phyloP scores from a whole-genome alignment of 2,113 vertebrate genomes.

The Pachycephala philippinensis region DNA sequence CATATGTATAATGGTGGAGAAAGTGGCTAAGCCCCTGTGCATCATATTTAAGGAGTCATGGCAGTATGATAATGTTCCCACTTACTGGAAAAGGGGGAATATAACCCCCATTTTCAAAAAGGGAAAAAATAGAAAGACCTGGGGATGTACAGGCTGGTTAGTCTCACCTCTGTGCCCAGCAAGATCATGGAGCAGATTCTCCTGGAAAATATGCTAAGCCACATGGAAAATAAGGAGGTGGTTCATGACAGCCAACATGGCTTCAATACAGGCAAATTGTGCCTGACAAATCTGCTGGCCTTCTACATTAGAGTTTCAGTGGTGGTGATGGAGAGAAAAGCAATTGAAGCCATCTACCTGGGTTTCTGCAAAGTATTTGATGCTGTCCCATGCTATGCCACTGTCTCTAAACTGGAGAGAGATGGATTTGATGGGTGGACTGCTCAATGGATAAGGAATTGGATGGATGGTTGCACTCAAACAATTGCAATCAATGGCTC shows the following conservation, averaged over 20 bases:
- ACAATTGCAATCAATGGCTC: neutral
- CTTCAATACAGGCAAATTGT: neutral
- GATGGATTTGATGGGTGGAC: neutral
- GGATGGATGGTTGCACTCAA: neutral
- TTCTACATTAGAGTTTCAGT: neutral
- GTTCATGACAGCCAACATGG: neutral
- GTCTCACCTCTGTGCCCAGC: neutral
- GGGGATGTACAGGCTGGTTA: fast-evolving
- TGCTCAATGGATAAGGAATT: neutral
- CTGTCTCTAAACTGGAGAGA: neutral
- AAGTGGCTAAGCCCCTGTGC: neutral
- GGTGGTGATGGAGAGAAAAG: neutral
- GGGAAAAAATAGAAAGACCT: fast-evolving
- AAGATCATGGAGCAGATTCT: neutral
- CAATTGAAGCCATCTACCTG: neutral
- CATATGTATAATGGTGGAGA: neutral
- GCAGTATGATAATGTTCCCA: neutral
- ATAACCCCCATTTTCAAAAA: neutral
- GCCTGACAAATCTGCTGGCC: neutral
- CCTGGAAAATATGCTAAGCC: neutral
- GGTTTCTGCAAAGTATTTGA: neutral
- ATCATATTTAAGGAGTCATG: neutral
- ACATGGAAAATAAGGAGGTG: neutral
- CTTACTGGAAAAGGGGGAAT: neutral
- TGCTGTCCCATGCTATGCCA: neutral